A percentile compares a stretch with the other conserved stretches of the same genome.
Conservation (phyloP, 2,797 vertebrate species). For the Dicrostonyx torquatus region DNA sequence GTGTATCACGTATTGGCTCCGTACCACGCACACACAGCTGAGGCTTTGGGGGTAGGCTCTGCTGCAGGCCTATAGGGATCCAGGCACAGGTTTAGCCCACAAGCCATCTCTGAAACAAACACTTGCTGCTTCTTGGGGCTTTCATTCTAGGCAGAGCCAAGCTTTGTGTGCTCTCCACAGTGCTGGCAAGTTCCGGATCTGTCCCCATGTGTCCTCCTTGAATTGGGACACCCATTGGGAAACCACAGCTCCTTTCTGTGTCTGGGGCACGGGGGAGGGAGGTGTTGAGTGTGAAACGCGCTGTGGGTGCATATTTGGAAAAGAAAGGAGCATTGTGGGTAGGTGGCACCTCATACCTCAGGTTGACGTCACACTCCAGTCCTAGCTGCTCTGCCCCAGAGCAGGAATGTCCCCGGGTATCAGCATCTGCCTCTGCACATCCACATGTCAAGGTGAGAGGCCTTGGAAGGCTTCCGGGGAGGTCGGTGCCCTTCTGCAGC, state of each 20-base stretch:
- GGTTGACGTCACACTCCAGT: background rate
- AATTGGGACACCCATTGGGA: constrained; percentile 78
- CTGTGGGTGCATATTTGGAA: background rate
- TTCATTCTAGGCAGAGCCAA: constrained; percentile 42
- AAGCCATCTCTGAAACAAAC: constrained; percentile 42
- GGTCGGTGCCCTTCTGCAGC: background rate
- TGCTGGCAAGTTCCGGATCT: constrained; percentile 85
- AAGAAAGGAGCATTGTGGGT: background rate
- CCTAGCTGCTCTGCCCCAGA: background rate
- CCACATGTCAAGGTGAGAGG: background rate
- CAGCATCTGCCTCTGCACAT: background rate
- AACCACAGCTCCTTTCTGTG: constrained; percentile 75
- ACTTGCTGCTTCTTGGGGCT: background rate
- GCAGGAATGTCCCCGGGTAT: background rate
- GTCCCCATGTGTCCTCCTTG: constrained; percentile 76
- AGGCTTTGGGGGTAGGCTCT: background rate
- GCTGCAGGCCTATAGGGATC: background rate
- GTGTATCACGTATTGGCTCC: background rate
- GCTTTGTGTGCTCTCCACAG: constrained; percentile 73
- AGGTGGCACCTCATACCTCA: background rate
- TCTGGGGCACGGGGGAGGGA: constrained; percentile 64
- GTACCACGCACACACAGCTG: background rate
- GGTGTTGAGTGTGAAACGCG: background rate
- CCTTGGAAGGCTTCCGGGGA: background rate
- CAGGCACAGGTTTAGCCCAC: background rate